Conservation (phyloP, 2,113 vertebrate species). For the Pollimyrus isidori region DNA sequence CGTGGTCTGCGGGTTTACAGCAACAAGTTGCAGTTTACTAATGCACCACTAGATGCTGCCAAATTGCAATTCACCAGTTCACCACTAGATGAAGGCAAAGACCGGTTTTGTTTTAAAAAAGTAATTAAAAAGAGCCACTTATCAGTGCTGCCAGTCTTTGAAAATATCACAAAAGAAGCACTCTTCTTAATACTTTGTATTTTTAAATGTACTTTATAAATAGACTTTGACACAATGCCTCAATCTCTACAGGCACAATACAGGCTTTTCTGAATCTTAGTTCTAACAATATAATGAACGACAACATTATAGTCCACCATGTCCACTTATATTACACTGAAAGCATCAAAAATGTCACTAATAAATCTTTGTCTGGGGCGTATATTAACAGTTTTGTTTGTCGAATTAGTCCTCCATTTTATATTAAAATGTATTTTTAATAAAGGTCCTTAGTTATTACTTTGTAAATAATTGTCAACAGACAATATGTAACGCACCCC, state of each 20-base stretch:
- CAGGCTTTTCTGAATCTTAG: background rate
- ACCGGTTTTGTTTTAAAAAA: background rate
- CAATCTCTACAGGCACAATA: background rate
- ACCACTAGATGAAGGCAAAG: conserved; percentile 28
- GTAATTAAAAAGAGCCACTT: background rate
- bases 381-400: background rate
- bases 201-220: background rate
- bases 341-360: background rate
- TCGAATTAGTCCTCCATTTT: background rate
- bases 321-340: background rate
- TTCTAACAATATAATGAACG: background rate
- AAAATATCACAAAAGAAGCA: background rate
- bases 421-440: background rate
- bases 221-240: background rate
- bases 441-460: no score
- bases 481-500: background rate
- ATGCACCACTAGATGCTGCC: background rate
- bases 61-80: conserved; percentile 2
- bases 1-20: background rate
- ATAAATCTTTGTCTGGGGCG: background rate
- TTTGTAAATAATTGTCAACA: background rate
- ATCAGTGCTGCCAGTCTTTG: background rate
- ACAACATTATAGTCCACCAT: background rate
- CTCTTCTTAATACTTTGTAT: background rate
- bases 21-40: background rate